These are phyloP conservation scores for Gorsachius goisagi DNA, from an alignment of 2,113 vertebrate species.

Conservation along the genomic window DNA sequence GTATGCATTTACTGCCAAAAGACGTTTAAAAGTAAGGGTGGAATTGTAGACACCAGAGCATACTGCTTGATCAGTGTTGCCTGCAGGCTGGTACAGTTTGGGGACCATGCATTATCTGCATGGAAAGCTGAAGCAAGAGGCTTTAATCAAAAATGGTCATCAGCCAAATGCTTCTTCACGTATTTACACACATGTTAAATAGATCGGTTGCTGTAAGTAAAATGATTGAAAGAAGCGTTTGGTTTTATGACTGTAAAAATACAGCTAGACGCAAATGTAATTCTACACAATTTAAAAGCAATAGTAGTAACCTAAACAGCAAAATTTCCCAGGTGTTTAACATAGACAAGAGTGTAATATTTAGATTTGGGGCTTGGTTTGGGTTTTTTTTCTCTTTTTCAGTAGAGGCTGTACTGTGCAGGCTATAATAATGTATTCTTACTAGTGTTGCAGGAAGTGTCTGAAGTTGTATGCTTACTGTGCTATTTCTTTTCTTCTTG, in stretches of 20 bases:
- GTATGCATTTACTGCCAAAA: neutral
- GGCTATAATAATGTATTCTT: neutral
- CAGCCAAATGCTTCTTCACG: neutral
- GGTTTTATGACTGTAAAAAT: neutral
- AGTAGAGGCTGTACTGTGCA: neutral
- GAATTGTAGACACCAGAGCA: neutral
- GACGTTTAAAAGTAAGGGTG: neutral
- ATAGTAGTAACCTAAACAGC: neutral
- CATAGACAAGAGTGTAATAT: neutral
- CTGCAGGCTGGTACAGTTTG: neutral
- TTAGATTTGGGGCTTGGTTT: neutral
- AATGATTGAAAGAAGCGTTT: neutral
- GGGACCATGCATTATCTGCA: accelerated
- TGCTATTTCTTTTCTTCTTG: neutral
- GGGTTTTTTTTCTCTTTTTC: neutral
- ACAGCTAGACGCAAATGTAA: neutral
- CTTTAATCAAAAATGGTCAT: neutral
- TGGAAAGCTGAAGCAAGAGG: neutral
- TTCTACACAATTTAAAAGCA: neutral
- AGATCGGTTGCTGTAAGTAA: neutral
- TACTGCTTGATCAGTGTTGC: neutral
- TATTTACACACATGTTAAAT: slow-evolving; percentile 7
- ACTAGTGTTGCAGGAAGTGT: neutral
- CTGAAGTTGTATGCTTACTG: neutral
- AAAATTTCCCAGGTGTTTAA: neutral